These are phyloP conservation scores for Polypterus senegalus DNA, from an alignment of 2,113 vertebrate genomes.

Conservation along the genomic window DNA sequence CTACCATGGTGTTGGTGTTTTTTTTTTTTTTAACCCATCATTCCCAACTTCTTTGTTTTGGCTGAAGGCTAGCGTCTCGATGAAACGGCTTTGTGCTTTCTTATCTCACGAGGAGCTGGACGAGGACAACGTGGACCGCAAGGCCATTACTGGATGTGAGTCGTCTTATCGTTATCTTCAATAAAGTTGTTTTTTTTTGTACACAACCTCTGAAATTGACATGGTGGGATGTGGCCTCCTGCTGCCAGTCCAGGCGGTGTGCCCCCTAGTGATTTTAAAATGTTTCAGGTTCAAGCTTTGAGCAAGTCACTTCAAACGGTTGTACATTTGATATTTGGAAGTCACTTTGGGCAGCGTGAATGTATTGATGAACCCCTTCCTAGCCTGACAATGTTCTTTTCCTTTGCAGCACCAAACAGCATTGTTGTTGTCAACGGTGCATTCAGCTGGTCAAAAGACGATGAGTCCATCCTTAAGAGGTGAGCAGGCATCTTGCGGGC, in stretches of 20 bases:
- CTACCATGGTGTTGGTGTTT: neutral
- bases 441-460: conserved; percentile 75
- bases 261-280: no score
- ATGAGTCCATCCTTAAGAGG: conserved; percentile 63
- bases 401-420: conserved; percentile 47
- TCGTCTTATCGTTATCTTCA: neutral
- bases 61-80: conserved; percentile 75
- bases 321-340: no score
- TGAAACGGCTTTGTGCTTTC: conserved; percentile 80
- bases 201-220: no score
- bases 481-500: conserved; percentile 27
- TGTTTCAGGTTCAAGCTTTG: no score
- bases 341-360: no score
- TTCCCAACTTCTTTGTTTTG: neutral
- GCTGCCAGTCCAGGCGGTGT: no score
- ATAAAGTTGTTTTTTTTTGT: no score
- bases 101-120: conserved; percentile 89
- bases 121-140: conserved; percentile 60
- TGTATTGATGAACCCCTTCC: no score
- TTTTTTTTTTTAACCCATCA: neutral
- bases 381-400: neutral
- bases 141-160: conserved; percentile 38
- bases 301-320: no score
- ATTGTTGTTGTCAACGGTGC: conserved; percentile 64
- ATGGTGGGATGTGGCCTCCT: no score